Conservation (phyloP, 2,888 invertebrate species). For the Erebia aethiops region DNA sequence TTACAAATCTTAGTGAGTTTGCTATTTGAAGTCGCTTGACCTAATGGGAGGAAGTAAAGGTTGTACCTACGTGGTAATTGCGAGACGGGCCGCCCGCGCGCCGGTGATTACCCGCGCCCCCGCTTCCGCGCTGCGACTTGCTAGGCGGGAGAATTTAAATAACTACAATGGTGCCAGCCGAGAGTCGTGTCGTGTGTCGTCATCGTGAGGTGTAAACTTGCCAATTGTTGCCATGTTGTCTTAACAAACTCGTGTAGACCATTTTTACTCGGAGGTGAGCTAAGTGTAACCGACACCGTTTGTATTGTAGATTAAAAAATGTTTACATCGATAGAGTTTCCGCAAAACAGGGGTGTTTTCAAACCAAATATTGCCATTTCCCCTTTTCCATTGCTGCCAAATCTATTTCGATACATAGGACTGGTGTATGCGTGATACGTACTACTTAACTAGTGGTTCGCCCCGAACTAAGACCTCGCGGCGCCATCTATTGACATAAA, state of each 20-base stretch:
- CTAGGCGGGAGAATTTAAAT: too few species aligned
- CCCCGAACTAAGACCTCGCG: too few species aligned
- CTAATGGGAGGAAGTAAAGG: too few species aligned
- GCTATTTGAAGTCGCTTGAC: too few species aligned
- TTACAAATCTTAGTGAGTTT: too few species aligned
- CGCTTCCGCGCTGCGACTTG: too few species aligned
- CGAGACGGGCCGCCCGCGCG: too few species aligned
- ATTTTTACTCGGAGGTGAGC: conserved; percentile 48
- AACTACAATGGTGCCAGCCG: too few species aligned
- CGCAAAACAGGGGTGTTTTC: conserved; percentile 56
- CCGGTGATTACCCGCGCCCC: too few species aligned
- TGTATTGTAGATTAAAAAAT: conserved; percentile 72
- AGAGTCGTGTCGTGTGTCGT: background rate
- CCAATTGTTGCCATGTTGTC: conserved; percentile 44
- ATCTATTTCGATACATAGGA: background rate
- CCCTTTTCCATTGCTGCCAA: background rate
- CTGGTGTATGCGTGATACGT: background rate
- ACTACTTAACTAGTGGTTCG: too few species aligned
- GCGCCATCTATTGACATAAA: too few species aligned
- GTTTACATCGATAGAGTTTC: conserved; percentile 56
- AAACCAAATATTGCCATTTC: conserved; percentile 22
- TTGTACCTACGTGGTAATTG: too few species aligned
- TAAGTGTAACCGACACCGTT: conserved; percentile 70
- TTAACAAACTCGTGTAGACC: conserved; percentile 49
- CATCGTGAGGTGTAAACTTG: conserved; percentile 33